Evolutionary conservation across 1,140 invertebrate species (phyloP), one percentile per base, ranked within the genome.

Genomic region (Eciton burchellii): DNA sequence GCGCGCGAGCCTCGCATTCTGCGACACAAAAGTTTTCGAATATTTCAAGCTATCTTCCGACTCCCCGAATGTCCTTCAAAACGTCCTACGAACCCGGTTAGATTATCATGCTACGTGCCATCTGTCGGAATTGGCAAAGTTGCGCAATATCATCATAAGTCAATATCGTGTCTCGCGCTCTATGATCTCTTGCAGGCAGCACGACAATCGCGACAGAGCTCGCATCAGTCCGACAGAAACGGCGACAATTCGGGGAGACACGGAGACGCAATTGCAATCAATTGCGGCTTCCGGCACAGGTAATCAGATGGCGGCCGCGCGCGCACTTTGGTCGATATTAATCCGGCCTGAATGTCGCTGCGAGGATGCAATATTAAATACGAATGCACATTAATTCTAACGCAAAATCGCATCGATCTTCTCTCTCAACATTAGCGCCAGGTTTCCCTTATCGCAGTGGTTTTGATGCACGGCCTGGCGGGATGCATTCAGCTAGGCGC

Each of bases 251-350:
- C 59, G 45, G 43, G n/a, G n/a, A n/a, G n/a, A n/a, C 63, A 52
- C 45, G 52, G 73, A 65, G 73, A 76, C 19, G 21, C 76, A 71
- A 72, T 60, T 83, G 45, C 70, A 81, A 87, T 88, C 83, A 83
- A 88, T 81, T 74, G 71, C 59, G 43, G 83, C 82, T 81, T 88
- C 86, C 86, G 81, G 71, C 43, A 21, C 49, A 35, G 12, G 26
- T 24, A 59, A 59, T 76, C 24, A 35, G 8, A 57, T 72, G 12
- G 12, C 21, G 12, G 12, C 21, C 26, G n/a, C 26, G 26, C 43
- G 62, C 26, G 26, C 56, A 60, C 14, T 19, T 72, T 12, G 54
- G 52, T 70, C 24, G 65, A 35, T 49, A 29, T 47, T n/a, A 56
- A 82, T 59, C 11, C 29, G 12, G 26, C 24, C 63, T 43, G 24